Percentiles rank a stretch among this genome's conserved stretches.
phyloP scores from a whole-genome alignment of 2,888 invertebrate species.

The Drosophila peninsularis region DNA sequence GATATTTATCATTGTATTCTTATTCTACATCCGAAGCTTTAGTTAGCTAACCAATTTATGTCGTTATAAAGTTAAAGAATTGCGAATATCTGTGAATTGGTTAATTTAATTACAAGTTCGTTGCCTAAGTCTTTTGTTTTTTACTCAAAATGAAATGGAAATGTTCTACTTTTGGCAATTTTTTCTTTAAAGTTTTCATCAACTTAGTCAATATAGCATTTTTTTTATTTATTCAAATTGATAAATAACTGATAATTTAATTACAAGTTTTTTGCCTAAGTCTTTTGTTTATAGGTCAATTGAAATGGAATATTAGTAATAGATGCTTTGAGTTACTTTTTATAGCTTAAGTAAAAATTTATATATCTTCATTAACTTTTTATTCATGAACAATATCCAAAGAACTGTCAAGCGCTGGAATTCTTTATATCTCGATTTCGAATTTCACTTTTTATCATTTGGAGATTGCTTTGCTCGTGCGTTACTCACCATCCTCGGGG shows the following conservation, averaged over 20 bases:
- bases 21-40: background rate
- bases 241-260: background rate
- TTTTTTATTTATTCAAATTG: background rate
- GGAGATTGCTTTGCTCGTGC: background rate
- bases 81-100: no score
- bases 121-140: conserved; percentile 65
- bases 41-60: background rate
- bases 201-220: background rate
- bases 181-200: background rate
- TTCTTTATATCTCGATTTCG: conserved; percentile 45
- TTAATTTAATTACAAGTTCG: conserved; percentile 28
- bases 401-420: background rate
- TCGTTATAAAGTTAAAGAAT: background rate
- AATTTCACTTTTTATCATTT: conserved; percentile 44
- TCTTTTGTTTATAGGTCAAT: conserved; percentile 46
- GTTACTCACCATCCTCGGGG: conserved; percentile 52
- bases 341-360: background rate
- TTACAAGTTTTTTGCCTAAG: conserved; percentile 64
- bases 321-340: background rate
- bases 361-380: background rate
- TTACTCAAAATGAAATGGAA: background rate
- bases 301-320: background rate
- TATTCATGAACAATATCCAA: conserved; percentile 4
- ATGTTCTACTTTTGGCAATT: background rate
- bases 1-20: no score